Base-by-base conservation (phyloP, 1,140 invertebrate species). In the Aleiodes sp. region DNA sequence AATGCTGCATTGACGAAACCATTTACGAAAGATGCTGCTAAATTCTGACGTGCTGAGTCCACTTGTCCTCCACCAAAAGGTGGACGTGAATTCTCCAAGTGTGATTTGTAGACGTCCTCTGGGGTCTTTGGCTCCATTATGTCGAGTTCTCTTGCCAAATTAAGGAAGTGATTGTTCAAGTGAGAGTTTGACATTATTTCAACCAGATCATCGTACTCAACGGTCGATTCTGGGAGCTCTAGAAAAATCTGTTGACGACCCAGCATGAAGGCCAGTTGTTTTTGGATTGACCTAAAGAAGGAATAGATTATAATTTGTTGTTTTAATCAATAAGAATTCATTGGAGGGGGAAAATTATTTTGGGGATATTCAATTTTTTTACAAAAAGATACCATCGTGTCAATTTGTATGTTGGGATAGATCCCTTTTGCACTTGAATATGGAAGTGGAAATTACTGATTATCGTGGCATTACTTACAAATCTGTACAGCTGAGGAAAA, bases 41-140 rank as follows among this genome's bases (percentile, higher is more conserved):
- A 87, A 87, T 99, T 99, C 82, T 98, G 96, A 64, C 96, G 88
- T 0, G 97, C 97, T 0, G 97, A 98, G 85, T 99, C 98, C 0
- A 97, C 93, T 75, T 96, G 91, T 6, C 93, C 93, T 12, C 93
- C 93, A 9, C 92, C 89, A 73, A 96, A 94, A 12, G 94, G 91
- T 0, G 94, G 93, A 57, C 96, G 91, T 57, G 90, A 92, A 81
- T 94, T 98, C 83, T 99, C 98, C 69, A 99, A 86, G 88, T 99
- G 98, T 7, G 96, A 96, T 86, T 99, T 99, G 87, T 99, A 99
- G 9, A 99, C 98, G 86, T 99, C 98, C 84, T 99, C 98, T 0
- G 98, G 98, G 6, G 96, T 97, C 87, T 99, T 99, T 0, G 98
- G 96, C 82, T 99, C 98, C 94, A 99, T 98, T 75, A 99, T 99